Conservation (phyloP, 2,888 invertebrate genomes). For the Globia sparganii region DNA sequence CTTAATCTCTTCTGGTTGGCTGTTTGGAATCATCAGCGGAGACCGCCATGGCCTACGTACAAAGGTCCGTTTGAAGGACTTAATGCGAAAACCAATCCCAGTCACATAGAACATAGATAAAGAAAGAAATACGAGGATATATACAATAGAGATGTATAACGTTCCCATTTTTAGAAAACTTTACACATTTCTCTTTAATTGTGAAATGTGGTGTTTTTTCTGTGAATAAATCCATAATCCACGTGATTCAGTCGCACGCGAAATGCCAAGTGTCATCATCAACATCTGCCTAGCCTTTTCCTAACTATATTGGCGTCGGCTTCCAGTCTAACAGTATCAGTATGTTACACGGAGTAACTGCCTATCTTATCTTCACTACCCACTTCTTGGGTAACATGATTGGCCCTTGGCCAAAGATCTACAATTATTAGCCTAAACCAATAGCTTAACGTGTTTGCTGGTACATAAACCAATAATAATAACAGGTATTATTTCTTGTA, state of each 20-base stretch:
- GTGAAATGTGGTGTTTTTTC: not conserved
- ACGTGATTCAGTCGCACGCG: not conserved
- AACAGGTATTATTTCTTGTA: constrained; percentile 61
- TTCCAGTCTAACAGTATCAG: not conserved
- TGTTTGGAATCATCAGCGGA: not conserved
- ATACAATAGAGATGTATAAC: not conserved
- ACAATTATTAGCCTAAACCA: not conserved
- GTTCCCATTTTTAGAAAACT: not conserved
- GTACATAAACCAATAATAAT: not conserved
- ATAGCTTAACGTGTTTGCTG: not conserved
- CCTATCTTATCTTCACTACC: not conserved
- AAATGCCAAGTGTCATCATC: not conserved
- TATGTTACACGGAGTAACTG: not conserved
- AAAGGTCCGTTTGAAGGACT: not conserved
- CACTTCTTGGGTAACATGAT: not conserved
- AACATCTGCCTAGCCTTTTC: not conserved
- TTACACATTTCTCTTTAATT: not conserved
- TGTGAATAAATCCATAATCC: not conserved
- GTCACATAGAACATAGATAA: not conserved
- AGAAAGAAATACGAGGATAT: not conserved
- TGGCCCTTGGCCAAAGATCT: not conserved
- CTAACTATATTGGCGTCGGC: not conserved
- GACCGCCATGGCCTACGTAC: not conserved
- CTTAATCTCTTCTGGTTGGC: not conserved
- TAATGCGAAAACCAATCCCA: not conserved